phyloP scores from a whole-genome alignment of 2,888 invertebrate species.

The Epistrophe grossulariae region DNA sequence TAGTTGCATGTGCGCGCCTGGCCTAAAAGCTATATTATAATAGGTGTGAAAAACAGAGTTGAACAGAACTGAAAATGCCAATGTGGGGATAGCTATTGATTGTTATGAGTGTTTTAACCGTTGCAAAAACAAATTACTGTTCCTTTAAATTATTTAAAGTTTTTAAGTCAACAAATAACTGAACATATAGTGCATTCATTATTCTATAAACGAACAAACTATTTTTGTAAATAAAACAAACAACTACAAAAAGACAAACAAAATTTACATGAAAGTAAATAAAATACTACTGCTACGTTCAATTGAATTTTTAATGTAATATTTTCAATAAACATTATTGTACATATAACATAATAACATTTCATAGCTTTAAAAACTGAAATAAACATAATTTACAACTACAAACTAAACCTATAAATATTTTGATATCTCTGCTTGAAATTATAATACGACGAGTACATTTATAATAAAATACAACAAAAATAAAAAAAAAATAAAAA shows the following conservation, averaged over 20 bases:
- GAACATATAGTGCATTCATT: constrained; percentile 3
- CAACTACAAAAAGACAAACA: constrained; percentile 8
- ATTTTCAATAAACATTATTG: constrained; percentile 34
- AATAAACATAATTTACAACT: constrained; percentile 30
- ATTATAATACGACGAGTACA: background rate
- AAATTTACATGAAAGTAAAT: background rate
- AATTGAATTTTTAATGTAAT: constrained; percentile 30
- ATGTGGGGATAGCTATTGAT: no score
- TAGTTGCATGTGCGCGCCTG: no score
- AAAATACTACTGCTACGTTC: constrained; percentile 8
- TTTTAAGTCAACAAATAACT: no score
- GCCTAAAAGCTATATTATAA: no score
- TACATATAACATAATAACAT: constrained; percentile 6
- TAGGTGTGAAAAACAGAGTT: no score
- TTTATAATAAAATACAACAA: constrained; percentile 1
- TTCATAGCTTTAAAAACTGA: constrained; percentile 16
- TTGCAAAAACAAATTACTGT: no score
- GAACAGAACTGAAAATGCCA: no score
- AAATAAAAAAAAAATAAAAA: background rate
- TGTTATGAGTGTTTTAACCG: no score
- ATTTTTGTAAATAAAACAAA: background rate
- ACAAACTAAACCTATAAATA: constrained; percentile 16
- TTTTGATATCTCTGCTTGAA: constrained; percentile 33
- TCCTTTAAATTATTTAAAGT: no score
- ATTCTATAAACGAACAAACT: constrained; percentile 19